A percentile compares a stretch with the other conserved stretches of the same genome.
Evolutionary conservation across 2,797 vertebrate species (phyloP).

Genomic region (Decapterus maruadsi): DNA sequence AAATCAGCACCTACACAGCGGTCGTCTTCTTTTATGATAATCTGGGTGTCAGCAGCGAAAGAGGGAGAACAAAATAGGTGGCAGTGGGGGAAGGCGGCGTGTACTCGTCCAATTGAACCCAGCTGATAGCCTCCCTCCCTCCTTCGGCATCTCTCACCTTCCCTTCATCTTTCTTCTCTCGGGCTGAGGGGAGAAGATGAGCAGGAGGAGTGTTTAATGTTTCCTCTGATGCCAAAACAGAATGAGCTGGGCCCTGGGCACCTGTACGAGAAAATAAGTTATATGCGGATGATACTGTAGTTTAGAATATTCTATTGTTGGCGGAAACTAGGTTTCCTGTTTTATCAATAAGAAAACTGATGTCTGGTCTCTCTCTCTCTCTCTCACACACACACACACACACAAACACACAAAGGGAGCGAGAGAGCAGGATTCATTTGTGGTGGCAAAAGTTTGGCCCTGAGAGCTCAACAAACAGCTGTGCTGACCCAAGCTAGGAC

Average conservation of each 20-base stretch:
- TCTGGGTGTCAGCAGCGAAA: conserved; percentile 72
- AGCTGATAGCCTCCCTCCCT: conserved; percentile 62
- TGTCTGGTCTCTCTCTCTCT: conserved; percentile 22
- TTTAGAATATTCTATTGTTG: conserved; percentile 75
- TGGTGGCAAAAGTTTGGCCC: not conserved
- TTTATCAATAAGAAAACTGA: conserved; percentile 65
- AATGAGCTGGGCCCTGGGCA: conserved; percentile 65
- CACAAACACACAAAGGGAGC: not conserved
- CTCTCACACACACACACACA: not conserved
- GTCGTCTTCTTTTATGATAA: conserved; percentile 84
- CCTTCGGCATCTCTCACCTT: conserved; percentile 57
- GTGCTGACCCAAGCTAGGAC: too few species aligned
- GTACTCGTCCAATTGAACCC: conserved; percentile 71
- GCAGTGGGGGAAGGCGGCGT: conserved; percentile 57
- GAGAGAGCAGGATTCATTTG: not conserved
- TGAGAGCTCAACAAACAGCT: too few species aligned
- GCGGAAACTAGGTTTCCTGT: conserved; percentile 51
- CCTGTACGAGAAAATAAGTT: conserved; percentile 56
- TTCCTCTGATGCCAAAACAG: conserved; percentile 75
- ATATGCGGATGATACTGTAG: conserved; percentile 61
- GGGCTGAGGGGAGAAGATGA: conserved; percentile 68
- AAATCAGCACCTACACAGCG: conserved; percentile 78
- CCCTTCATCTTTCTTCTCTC: conserved; percentile 58
- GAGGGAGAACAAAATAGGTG: conserved; percentile 58
- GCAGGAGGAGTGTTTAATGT: conserved; percentile 76